Percentiles rank a stretch among this genome's conserved stretches.
phyloP scores from a whole-genome alignment of 2,113 vertebrate species.

The Dasypus novemcinctus region DNA sequence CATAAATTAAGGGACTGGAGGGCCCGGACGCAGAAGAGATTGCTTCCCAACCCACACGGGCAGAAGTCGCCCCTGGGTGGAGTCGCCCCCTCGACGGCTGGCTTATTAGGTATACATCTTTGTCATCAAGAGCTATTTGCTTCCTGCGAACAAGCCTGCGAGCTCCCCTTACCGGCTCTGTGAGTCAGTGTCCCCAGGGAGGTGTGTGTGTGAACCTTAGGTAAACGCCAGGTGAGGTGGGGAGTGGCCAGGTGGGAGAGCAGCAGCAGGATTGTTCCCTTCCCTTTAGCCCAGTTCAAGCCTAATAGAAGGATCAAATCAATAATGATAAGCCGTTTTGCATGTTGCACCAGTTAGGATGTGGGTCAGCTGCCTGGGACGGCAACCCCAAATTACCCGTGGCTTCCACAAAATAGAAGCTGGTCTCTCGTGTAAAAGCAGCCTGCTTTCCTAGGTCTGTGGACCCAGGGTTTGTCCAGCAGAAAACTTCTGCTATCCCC shows the following conservation, averaged over 20 bases:
- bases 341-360: neutral
- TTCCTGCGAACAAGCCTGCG: neutral
- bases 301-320: neutral
- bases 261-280: neutral
- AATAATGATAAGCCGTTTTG: neutral
- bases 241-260: neutral
- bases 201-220: accelerated
- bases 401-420: neutral
- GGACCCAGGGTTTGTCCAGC: neutral
- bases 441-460: neutral
- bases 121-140: neutral
- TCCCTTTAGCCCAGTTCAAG: neutral
- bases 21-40: accelerated
- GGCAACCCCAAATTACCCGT: neutral
- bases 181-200: too few relatives aligned
- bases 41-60: neutral
- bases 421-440: neutral
- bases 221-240: accelerated
- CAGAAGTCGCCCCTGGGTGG: neutral
- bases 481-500: accelerated
- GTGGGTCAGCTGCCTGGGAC: neutral
- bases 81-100: neutral
- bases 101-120: neutral
- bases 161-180: neutral
- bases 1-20: neutral